Percentiles rank a stretch among this genome's conserved stretches.
These are phyloP conservation scores for Erynnis tages DNA, from an alignment of 2,888 invertebrate species.

Conservation along the genomic window DNA sequence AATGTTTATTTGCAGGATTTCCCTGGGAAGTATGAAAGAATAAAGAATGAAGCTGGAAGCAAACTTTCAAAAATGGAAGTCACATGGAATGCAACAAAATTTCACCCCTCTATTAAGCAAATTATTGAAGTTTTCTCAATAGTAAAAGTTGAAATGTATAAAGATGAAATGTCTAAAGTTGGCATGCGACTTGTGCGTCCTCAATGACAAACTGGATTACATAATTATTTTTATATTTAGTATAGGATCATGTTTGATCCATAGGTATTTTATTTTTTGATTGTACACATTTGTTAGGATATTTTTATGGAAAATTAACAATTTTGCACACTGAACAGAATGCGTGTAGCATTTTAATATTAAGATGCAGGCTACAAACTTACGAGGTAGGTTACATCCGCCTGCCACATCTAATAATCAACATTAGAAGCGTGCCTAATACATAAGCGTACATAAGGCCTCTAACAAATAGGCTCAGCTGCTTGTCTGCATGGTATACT, in stretches of 20 bases:
- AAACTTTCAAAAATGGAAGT: constrained; percentile 70
- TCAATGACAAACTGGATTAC: neutral
- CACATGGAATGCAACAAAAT: constrained; percentile 52
- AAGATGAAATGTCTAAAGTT: constrained; percentile 64
- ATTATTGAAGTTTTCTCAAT: constrained; percentile 68
- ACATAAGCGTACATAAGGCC: too few species aligned
- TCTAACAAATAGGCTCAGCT: too few species aligned
- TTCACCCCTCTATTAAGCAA: constrained; percentile 51
- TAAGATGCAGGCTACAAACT: too few species aligned
- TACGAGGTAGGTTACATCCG: too few species aligned
- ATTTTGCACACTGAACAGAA: neutral
- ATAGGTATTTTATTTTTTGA: neutral
- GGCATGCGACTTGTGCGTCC: constrained; percentile 69
- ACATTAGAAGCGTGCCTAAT: neutral
- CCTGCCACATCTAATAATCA: too few species aligned
- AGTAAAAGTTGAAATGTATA: constrained; percentile 60
- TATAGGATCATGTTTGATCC: constrained; percentile 5
- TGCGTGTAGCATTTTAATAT: neutral
- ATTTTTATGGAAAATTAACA: neutral
- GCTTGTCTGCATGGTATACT: too few species aligned
- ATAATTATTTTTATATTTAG: constrained; percentile 5
- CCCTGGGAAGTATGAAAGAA: constrained; percentile 63
- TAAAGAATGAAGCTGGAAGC: constrained; percentile 59
- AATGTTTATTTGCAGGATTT: constrained; percentile 60
- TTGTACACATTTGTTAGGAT: neutral